Conservation (phyloP, 2,113 vertebrate species). For the Tautogolabrus adspersus region DNA sequence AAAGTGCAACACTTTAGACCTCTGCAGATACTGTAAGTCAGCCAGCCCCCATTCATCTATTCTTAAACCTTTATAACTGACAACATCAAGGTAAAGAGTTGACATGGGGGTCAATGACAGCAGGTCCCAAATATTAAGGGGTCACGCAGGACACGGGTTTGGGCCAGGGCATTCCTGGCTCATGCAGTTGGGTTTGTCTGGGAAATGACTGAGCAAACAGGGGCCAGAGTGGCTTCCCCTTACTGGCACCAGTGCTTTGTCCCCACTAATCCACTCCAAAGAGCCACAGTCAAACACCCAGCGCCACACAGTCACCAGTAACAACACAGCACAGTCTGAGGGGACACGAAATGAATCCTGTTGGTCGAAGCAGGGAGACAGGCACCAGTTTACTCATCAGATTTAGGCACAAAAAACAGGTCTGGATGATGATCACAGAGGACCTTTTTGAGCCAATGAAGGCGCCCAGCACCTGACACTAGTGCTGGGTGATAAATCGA, state of each 20-base stretch:
- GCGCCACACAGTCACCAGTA: slow-evolving; percentile 66
- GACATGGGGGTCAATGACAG: slow-evolving; percentile 41
- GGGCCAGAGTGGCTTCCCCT: slow-evolving; percentile 76
- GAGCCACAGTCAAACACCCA: slow-evolving; percentile 73
- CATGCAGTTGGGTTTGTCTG: slow-evolving; percentile 73
- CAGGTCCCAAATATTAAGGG: slow-evolving; percentile 39
- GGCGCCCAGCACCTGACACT: too few species aligned
- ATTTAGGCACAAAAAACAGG: slow-evolving; percentile 47
- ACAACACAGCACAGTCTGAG: slow-evolving; percentile 71
- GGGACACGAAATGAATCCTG: slow-evolving; percentile 61
- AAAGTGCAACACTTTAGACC: too few species aligned
- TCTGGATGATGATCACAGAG: slow-evolving; percentile 27
- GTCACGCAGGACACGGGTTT: slow-evolving; percentile 69
- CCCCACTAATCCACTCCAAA: slow-evolving; percentile 77
- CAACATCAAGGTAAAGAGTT: slow-evolving; percentile 27
- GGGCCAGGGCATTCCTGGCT: slow-evolving; percentile 66
- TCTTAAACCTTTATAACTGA: slow-evolving; percentile 8
- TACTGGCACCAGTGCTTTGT: slow-evolving; percentile 81
- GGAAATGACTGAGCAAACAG: slow-evolving; percentile 81
- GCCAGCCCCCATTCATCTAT: not conserved
- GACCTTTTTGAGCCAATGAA: not conserved
- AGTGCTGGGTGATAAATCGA: too few species aligned
- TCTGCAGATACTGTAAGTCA: too few species aligned
- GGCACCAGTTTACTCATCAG: slow-evolving; percentile 69
- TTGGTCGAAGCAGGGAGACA: slow-evolving; percentile 52